These are phyloP conservation scores for Salarias fasciatus DNA, from an alignment of 2,797 vertebrate species.

Conservation along the genomic window DNA sequence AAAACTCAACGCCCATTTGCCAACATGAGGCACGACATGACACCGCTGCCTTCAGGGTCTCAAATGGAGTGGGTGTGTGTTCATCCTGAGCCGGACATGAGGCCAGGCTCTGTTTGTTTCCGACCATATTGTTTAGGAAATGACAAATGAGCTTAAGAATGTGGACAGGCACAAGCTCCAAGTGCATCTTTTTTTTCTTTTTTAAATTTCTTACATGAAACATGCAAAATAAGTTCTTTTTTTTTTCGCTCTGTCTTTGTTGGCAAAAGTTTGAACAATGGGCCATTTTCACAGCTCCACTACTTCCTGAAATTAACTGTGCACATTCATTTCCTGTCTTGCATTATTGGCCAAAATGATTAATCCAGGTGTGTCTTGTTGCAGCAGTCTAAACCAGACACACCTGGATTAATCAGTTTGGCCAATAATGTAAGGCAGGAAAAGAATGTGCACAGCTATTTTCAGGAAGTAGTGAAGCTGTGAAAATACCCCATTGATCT, in stretches of 20 bases:
- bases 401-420: too few relatives aligned
- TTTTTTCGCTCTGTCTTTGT: neutral
- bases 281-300: too few relatives aligned
- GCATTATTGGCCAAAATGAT: too few relatives aligned
- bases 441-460: too few relatives aligned
- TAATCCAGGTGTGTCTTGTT: too few relatives aligned
- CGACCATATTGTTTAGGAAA: slow-evolving; percentile 27
- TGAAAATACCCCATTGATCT: too few relatives aligned
- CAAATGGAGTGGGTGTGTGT: neutral
- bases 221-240: neutral
- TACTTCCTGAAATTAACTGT: too few relatives aligned
- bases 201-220: slow-evolving; percentile 13
- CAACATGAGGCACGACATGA: slow-evolving; percentile 3
- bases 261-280: neutral
- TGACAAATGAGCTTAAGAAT: slow-evolving; percentile 13
- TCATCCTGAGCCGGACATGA: slow-evolving; percentile 11
- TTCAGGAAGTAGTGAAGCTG: too few relatives aligned
- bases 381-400: too few relatives aligned
- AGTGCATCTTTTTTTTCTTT: neutral
- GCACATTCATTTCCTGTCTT: too few relatives aligned
- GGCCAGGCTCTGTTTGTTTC: slow-evolving; percentile 15
- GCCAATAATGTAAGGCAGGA: too few relatives aligned
- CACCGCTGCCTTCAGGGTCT: neutral
- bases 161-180: neutral
- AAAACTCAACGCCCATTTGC: neutral